A percentile compares a stretch with the other conserved stretches of the same genome.
These are phyloP conservation scores for Tinea semifulvella DNA, from an alignment of 2,888 invertebrate genomes.

Conservation along the genomic window DNA sequence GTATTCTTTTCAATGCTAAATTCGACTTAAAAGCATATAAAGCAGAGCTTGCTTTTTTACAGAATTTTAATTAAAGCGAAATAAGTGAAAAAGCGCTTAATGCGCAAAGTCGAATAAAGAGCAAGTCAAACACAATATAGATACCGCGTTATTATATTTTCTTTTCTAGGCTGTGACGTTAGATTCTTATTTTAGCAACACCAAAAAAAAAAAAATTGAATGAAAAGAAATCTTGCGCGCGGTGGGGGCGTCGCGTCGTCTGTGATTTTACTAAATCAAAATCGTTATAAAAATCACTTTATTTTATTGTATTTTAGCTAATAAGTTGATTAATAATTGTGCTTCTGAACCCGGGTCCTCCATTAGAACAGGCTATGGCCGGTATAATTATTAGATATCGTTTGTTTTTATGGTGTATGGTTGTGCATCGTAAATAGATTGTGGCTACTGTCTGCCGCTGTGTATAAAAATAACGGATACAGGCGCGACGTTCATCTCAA, in stretches of 20 bases:
- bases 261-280: conserved; percentile 3
- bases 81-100: too few relatives aligned
- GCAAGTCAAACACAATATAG: too few relatives aligned
- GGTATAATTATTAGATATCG: neutral
- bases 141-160: too few relatives aligned
- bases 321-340: too few relatives aligned
- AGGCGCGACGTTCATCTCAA: conserved; percentile 30
- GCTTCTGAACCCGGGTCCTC: too few relatives aligned
- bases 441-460: conserved; percentile 26
- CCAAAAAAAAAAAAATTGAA: too few relatives aligned
- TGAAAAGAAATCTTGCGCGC: conserved; percentile 1
- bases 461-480: conserved; percentile 54
- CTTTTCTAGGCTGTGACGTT: too few relatives aligned
- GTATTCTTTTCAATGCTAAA: too few relatives aligned
- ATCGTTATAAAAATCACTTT: neutral
- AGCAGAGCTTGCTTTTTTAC: too few relatives aligned
- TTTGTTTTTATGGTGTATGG: conserved; percentile 1
- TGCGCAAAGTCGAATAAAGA: too few relatives aligned
- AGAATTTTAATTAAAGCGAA: too few relatives aligned
- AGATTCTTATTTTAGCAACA: conserved; percentile 8
- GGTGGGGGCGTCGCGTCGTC: neutral
- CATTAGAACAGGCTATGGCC: neutral
- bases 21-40: too few relatives aligned
- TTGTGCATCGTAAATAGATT: conserved; percentile 8
- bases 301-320: neutral